Base-by-base conservation (phyloP, 2,113 vertebrate genomes). In the Engystomops pustulosus region DNA sequence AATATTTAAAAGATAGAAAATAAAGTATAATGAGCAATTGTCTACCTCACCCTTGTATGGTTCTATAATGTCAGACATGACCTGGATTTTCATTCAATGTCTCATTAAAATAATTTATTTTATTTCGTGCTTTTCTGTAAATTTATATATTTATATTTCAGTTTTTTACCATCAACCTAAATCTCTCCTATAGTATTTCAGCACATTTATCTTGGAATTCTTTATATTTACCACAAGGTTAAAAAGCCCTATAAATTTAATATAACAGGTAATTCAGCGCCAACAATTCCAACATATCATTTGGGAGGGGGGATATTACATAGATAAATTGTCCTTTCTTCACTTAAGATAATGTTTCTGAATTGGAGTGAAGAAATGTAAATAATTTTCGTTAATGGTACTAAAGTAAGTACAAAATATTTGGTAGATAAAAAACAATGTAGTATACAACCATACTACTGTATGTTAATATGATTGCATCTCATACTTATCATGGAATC, bases 131-230 rank as follows among this genome's bases (percentile, higher is more conserved):
- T 49, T 25, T 49, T 74, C 44, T 32, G 8, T 41, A 47, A 17
- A 47, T 72, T 27, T 72, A 47, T 32, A 17, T 65, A 47, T 27
- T 47, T 72, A 3, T n/a, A 17, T 72, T 45, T 23, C 23, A 58
- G 41, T 60, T 53, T 77, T 78, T 55, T 58, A 55, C 25, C 51
- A 38, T 78, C 60, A 36, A 38, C 51, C 12, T 78, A 78, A 58
- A 53, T 58, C 75, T 78, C 27, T 41, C 49, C 3, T 44, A 41
- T 60, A 78, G 34, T 44, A 55, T 78, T 58, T 58, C 76, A 77
- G 47, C 49, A 55, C 23, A 60, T 78, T 78, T 78, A 20, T 60
- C 76, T 38, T 58, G 49, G n/a, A 60, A 23, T 58, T 20, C 49
- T 27, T 20, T 60, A 34, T 38, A 34, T 55, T 36, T 2, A 38